These are phyloP conservation scores for Polylopha cassiicola DNA, from an alignment of 2,888 invertebrate genomes.

Conservation along the genomic window DNA sequence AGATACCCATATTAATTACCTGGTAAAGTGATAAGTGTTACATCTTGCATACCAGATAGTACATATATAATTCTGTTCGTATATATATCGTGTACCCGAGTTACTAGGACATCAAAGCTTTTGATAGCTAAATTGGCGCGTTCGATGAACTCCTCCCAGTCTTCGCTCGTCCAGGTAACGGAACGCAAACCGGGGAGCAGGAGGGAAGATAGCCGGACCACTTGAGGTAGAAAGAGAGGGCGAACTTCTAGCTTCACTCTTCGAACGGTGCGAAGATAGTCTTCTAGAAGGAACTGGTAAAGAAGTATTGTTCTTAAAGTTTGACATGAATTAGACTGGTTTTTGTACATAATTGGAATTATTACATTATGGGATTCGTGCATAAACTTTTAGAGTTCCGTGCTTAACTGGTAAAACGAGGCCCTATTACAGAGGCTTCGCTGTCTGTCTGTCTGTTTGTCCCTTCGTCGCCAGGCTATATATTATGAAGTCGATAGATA, in stretches of 20 bases:
- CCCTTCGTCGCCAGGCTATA: too few species aligned
- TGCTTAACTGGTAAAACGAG: too few species aligned
- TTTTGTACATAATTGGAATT: too few species aligned
- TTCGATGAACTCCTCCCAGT: slow-evolving; percentile 87
- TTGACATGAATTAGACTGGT: slow-evolving; percentile 1
- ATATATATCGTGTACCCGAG: slow-evolving; percentile 92
- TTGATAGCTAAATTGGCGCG: slow-evolving; percentile 86
- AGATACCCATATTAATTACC: too few species aligned
- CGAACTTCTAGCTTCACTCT: slow-evolving; percentile 91
- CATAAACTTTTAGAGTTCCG: too few species aligned
- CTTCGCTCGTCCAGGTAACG: slow-evolving; percentile 91
- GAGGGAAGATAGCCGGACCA: slow-evolving; percentile 88
- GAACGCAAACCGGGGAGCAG: slow-evolving; percentile 88
- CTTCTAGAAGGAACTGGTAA: slow-evolving; percentile 84
- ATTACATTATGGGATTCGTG: too few species aligned
- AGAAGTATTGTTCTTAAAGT: slow-evolving; percentile 9
- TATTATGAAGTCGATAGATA: too few species aligned
- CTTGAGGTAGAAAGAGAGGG: slow-evolving; percentile 92
- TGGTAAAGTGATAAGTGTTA: slow-evolving; percentile 88
- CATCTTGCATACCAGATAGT: slow-evolving; percentile 89
- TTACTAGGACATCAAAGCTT: slow-evolving; percentile 85
- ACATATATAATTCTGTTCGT: slow-evolving; percentile 93
- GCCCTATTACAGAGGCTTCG: too few species aligned
- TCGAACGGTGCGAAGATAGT: slow-evolving; percentile 83
- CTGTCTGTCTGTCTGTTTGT: too few species aligned